phyloP scores from a whole-genome alignment of 2,113 vertebrate species.

The Neodon shergylaensis region DNA sequence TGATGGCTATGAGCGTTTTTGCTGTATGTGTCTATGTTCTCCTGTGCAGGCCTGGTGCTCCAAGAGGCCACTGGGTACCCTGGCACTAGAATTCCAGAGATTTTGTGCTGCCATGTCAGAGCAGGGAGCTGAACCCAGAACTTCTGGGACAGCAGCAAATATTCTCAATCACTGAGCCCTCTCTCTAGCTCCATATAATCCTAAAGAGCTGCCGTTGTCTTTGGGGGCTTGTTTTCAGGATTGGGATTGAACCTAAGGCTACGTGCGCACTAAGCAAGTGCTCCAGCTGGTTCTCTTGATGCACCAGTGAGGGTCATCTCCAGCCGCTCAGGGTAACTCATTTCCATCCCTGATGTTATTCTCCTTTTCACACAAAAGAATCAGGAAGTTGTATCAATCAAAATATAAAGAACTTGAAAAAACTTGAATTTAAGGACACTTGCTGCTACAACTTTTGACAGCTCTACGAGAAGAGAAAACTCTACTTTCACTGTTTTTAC shows the following conservation, averaged over 20 bases:
- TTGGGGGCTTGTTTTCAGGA: neutral
- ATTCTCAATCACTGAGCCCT: neutral
- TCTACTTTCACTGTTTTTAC: neutral
- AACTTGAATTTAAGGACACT: neutral
- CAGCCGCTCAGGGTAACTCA: neutral
- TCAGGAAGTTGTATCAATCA: neutral
- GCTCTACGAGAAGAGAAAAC: neutral
- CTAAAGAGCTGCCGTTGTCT: neutral
- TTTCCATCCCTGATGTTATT: neutral
- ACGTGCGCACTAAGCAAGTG: neutral
- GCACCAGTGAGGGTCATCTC: neutral
- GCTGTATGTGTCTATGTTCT: no score
- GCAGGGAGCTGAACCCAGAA: neutral
- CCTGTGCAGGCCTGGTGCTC: neutral
- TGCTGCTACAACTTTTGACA: neutral
- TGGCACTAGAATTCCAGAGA: neutral
- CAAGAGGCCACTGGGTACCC: neutral
- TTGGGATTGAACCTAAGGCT: neutral
- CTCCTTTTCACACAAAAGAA: slow-evolving; percentile 21
- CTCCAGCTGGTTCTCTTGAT: neutral
- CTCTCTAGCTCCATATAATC: neutral
- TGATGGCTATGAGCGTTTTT: neutral
- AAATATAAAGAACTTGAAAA: slow-evolving; percentile 26
- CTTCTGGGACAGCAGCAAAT: neutral
- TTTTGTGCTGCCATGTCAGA: neutral